Percentiles rank a stretch among this genome's conserved stretches.
Evolutionary conservation across 37 sponge, comb jelly and placozoan species (phyloP).

Genomic region (Corticium candelabrum): DNA sequence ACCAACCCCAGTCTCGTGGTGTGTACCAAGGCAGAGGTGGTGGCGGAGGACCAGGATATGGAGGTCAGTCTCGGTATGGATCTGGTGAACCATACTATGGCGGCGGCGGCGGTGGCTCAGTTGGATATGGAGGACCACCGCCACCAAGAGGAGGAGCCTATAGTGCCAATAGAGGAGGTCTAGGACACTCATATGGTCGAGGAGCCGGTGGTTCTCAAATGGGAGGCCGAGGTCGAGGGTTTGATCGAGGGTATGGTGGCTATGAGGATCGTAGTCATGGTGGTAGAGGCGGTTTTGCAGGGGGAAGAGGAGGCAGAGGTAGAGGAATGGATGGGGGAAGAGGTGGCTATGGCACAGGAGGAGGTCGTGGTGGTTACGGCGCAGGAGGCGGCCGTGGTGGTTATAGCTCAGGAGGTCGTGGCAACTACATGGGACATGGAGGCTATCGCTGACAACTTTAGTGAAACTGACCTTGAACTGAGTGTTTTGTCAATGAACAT

Average conservation of each 20-base stretch:
- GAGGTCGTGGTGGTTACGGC: background rate
- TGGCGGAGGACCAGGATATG: background rate
- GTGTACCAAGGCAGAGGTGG: background rate
- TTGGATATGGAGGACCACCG: background rate
- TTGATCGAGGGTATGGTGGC: background rate
- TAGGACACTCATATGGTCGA: background rate
- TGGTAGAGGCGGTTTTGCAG: background rate
- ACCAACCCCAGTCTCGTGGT: too few species aligned
- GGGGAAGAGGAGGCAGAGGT: background rate
- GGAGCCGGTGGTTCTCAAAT: background rate
- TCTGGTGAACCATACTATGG: background rate
- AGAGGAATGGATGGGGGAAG: background rate
- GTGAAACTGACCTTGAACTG: too few species aligned
- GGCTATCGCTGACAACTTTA: too few species aligned
- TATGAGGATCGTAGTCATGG: background rate
- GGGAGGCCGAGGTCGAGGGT: background rate
- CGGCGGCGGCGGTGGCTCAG: background rate
- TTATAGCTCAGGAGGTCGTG: too few species aligned
- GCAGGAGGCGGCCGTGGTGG: background rate
- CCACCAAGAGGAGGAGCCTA: background rate
- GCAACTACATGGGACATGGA: too few species aligned
- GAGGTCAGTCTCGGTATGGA: too few species aligned
- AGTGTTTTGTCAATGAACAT: too few species aligned
- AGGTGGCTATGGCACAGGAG: background rate
- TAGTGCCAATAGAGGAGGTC: background rate